These are phyloP conservation scores for Eupithecia abbreviata DNA, from an alignment of 2,888 invertebrate genomes.

Conservation along the genomic window DNA sequence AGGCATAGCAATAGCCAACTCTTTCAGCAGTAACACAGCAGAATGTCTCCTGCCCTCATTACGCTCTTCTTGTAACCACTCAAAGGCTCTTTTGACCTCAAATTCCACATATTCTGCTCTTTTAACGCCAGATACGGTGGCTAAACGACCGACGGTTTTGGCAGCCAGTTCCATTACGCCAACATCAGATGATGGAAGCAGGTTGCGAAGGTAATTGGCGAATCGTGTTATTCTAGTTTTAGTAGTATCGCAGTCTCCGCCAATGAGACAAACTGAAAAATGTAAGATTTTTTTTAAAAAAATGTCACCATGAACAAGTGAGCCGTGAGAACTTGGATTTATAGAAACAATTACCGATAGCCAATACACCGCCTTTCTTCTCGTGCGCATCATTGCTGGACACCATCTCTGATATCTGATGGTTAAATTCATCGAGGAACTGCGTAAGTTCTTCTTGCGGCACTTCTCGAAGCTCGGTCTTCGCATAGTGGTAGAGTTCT, in stretches of 20 bases:
- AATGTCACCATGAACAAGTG: background rate
- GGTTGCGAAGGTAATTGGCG: constrained; percentile 95
- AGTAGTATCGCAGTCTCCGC: constrained; percentile 96
- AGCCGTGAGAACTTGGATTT: background rate
- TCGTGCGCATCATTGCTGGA: constrained; percentile 96
- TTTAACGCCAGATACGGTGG: constrained; percentile 95
- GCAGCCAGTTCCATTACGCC: constrained; percentile 98
- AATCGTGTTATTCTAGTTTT: constrained; percentile 95
- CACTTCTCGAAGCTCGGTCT: constrained; percentile 94
- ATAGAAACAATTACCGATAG: constrained; percentile 87
- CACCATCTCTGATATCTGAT: constrained; percentile 98
- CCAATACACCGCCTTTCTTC: constrained; percentile 97
- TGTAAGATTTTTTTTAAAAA: constrained; percentile 2
- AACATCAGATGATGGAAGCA: constrained; percentile 95
- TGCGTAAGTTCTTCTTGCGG: constrained; percentile 94
- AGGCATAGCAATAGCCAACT: constrained; percentile 97
- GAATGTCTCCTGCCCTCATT: constrained; percentile 96
- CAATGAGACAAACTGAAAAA: constrained; percentile 93
- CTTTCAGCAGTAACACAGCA: constrained; percentile 95
- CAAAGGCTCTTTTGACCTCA: constrained; percentile 97
- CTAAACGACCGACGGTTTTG: constrained; percentile 96
- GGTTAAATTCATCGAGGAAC: constrained; percentile 97
- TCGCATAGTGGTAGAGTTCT: constrained; percentile 95
- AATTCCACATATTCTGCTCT: constrained; percentile 99
- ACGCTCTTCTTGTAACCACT: constrained; percentile 96